A percentile compares a stretch with the other conserved stretches of the same genome.
Evolutionary conservation across 2,797 vertebrate species (phyloP).

Genomic region (Oryzias sinensis): DNA sequence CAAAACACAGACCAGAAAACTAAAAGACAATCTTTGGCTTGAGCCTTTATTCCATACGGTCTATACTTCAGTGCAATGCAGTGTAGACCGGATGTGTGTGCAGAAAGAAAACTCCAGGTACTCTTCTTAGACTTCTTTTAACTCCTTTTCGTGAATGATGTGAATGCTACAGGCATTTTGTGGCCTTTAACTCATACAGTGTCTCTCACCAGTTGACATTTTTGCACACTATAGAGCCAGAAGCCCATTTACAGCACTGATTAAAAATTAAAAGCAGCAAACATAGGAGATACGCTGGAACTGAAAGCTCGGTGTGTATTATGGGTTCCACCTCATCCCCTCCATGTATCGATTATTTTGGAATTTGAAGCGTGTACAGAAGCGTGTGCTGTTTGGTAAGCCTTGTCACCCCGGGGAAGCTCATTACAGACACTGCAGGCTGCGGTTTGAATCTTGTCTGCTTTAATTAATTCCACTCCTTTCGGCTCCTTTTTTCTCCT

Average conservation of each 20-base stretch:
- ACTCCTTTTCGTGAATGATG: not conserved
- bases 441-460: slow-evolving; percentile 46
- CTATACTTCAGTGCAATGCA: no score
- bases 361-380: slow-evolving; percentile 13
- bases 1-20: no score
- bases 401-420: slow-evolving; percentile 39
- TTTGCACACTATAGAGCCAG: not conserved
- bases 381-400: slow-evolving; percentile 20
- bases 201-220: not conserved
- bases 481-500: slow-evolving; percentile 41
- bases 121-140: not conserved
- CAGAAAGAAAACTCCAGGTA: no score
- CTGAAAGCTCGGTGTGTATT: slow-evolving; percentile 9
- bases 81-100: no score
- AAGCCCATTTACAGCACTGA: not conserved
- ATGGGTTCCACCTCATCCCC: slow-evolving; percentile 1
- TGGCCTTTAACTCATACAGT: slow-evolving; percentile 2
- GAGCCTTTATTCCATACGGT: no score
- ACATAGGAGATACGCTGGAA: slow-evolving; percentile 1
- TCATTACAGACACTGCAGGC: slow-evolving; percentile 54
- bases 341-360: slow-evolving; percentile 30
- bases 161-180: slow-evolving; percentile 4
- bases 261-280: not conserved
- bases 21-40: no score
- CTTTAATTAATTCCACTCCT: slow-evolving; percentile 56